A percentile compares a stretch with the other conserved stretches of the same genome.
phyloP scores from a whole-genome alignment of 2,888 invertebrate genomes.

The Dermolepida albohirtum region DNA sequence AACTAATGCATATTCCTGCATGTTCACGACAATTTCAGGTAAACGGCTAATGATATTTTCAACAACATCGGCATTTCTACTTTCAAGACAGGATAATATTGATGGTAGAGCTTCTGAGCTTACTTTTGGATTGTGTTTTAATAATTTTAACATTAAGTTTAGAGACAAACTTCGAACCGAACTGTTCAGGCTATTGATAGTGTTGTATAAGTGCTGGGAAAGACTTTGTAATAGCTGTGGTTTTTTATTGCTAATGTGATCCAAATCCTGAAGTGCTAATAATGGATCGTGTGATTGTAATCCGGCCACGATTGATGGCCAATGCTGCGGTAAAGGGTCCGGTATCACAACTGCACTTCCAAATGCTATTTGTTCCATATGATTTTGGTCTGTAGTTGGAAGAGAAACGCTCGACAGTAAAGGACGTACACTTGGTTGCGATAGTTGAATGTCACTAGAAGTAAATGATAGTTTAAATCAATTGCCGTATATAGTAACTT shows the following conservation, averaged over 20 bases:
- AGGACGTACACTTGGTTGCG: slow-evolving; percentile 70
- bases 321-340: slow-evolving; percentile 65
- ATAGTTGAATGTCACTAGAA: slow-evolving; percentile 69
- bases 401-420: slow-evolving; percentile 74
- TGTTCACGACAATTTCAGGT: slow-evolving; percentile 83
- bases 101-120: slow-evolving; percentile 78
- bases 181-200: slow-evolving; percentile 59
- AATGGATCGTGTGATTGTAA: slow-evolving; percentile 68
- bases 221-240: slow-evolving; percentile 76
- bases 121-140: slow-evolving; percentile 72
- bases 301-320: slow-evolving; percentile 66
- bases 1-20: slow-evolving; percentile 86
- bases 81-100: slow-evolving; percentile 85
- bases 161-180: slow-evolving; percentile 77
- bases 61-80: slow-evolving; percentile 82
- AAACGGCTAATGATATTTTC: slow-evolving; percentile 83
- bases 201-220: slow-evolving; percentile 72
- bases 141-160: slow-evolving; percentile 76
- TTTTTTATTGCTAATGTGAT: slow-evolving; percentile 76
- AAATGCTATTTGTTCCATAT: slow-evolving; percentile 68
- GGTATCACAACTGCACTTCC: slow-evolving; percentile 65
- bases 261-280: slow-evolving; percentile 78
- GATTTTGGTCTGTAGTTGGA: slow-evolving; percentile 66
- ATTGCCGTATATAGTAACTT: no score
- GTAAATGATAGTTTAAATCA: slow-evolving; percentile 29